Base-by-base conservation (phyloP, 2,113 vertebrate genomes). In the Eleginops maclovinus region DNA sequence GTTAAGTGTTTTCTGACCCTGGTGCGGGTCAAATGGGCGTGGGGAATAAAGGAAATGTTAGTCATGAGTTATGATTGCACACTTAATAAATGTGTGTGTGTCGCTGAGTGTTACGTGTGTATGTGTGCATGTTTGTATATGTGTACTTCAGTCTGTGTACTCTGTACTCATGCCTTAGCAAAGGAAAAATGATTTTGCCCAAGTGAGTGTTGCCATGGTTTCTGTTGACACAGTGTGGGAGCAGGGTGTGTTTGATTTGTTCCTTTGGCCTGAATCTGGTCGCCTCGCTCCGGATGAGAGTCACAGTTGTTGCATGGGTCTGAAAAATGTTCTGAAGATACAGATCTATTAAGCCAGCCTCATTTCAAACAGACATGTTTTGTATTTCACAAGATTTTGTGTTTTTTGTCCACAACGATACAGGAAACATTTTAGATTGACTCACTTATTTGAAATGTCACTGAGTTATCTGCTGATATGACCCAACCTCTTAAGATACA, bases 221-320 rank as follows among this genome's bases (percentile, higher is more conserved):
- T 77, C 77, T 93, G 90, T 93, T 93, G 88, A 91, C 90, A 83
- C 86, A 82, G 81, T 58, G 49, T 51, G 62, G 82, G 43, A 49
- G 36, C 60, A 73, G 81, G 83, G 84, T 81, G 77, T 88, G 84
- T 88, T 69, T 81, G 74, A 76, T 86, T 46, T 72, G 59, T 70
- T 71, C 44, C 67, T 78, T 59, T 28, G 46, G 7, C 54, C 41
- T 59, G 41, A 61, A 60, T 66, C 41, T 68, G 69, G 63, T 83
- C 51, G 47, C 65, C 70, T 78, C 26, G 0, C 24, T 55, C 44
- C 28, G 4, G 47, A 17, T 75, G 41, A 75, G 46, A 40, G 24
- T 75, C 28, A 9, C 43, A 31, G 17, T 41, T 53, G 28, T 12
- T 66, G 16, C 40, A 63, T 28, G 4, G 53, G 19, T 55, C 54